Percentiles rank a stretch among this genome's conserved stretches.
Evolutionary conservation across 2,113 vertebrate genomes (phyloP).

Genomic region (Falco punctatus): DNA sequence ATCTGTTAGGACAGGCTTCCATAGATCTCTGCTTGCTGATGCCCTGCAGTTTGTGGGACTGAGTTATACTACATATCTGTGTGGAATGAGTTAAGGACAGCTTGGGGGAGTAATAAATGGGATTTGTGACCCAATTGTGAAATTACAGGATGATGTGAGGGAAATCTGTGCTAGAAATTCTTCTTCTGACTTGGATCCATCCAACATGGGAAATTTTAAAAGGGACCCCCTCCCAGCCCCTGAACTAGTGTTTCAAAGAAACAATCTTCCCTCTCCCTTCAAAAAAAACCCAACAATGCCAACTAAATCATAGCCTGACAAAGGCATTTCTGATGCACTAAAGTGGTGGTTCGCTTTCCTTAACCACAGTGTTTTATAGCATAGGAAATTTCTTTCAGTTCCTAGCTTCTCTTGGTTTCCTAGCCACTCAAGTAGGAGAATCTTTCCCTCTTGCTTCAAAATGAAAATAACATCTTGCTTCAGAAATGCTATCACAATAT

Average conservation of each 20-base stretch:
- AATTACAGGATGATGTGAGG: background rate
- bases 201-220: background rate
- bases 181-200: background rate
- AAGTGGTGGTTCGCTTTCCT: background rate
- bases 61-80: rapidly evolving
- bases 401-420: background rate
- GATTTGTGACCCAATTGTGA: background rate
- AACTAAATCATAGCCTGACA: background rate
- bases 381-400: background rate
- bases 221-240: background rate
- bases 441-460: background rate
- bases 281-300: background rate
- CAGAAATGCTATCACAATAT: background rate
- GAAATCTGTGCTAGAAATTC: background rate
- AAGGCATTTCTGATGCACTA: background rate
- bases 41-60: background rate
- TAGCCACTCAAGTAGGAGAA: background rate
- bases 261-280: background rate
- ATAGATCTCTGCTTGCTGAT: background rate
- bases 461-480: background rate
- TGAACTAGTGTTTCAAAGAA: background rate
- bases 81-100: background rate
- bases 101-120: background rate
- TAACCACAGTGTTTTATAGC: background rate
- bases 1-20: background rate